Base-by-base conservation (phyloP, 1,140 invertebrate genomes). In the Belonocnema kinseyi region DNA sequence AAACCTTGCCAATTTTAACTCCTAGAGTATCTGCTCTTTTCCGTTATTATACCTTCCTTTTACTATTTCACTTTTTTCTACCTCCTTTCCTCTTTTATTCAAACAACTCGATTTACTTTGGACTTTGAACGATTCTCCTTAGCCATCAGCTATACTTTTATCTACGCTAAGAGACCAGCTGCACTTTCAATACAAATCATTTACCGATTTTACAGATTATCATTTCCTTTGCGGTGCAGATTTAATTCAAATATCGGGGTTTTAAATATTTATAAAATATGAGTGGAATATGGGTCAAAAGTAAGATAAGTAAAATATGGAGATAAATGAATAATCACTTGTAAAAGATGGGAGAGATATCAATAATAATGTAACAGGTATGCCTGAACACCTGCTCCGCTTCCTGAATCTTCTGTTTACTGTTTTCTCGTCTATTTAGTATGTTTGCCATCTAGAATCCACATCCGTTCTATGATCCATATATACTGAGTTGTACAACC, bases 1-100 rank as follows among this genome's bases (percentile, higher is more conserved):
- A 66, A 66, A 66, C 61, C 61, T 66, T 66, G 61, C 61, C 61
- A 66, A 66, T 66, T 66, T 66, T 40, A 66, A 66, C 61, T 66
- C 61, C 61, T 66, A 66, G 58, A 66, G 26, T 66, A 66, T 12
- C 61, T 14, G 10, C 61, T 66, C 26, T 66, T 66, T 66, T 40
- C 21, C 58, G 58, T 66, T 66, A 40, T 66, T 66, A 46, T 46
- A 11, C 26, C 33, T 66, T 33, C 13, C 58, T 13, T 40, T 5
- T 8, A 40, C 26, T 46, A 14, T 66, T 40, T 66, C 21, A 58
- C 19, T 21, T 40, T 40, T 66, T n/a, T 66, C 26, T 66, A 6
- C 21, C 61, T 66, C 58, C 26, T 66, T 33, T 14, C 17, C 21
- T 33, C 58, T 66, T 33, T 66, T 66, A 66, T 66, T 66, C 13